Evolutionary conservation across 2,888 invertebrate species (phyloP), one percentile per base, ranked within the genome.

Genomic region (Eupithecia tripunctaria): DNA sequence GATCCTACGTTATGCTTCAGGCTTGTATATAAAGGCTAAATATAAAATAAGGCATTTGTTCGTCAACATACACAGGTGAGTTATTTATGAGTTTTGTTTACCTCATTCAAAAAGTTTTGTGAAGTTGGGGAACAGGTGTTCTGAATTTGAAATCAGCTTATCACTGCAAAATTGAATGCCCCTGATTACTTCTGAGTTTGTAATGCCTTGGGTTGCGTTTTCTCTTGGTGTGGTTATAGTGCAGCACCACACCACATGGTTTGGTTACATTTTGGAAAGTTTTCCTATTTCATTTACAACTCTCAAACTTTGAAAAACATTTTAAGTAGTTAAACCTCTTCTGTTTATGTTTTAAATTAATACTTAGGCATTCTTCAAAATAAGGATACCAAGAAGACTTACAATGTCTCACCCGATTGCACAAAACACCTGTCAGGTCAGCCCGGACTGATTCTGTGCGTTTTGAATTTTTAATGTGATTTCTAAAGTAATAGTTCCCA

Each of bases 241-340:
- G 56, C 59, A 76, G 32, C 41, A 75, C 79, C 80, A 74, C 41
- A 75, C 79, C 80, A 74, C 81, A 81, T 81, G 81, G 81, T 63
- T 73, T 75, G 64, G 21, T 64, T 41, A 36, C 6, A 41, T 36
- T 64, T 64, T 41, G 27, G 29, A 63, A 36, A 64, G 38, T 64
- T 64, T 38, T 64, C 38, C 64, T 64, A 21, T 14, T 64, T 5
- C 14, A 3, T 21, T 21, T 18, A 29, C 60, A 29, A 60, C 29
- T 60, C 27, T 6, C 14, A 51, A 60, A 60, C 15, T 29, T 60
- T 29, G 29, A 56, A 56, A 51, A 25, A 56, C 25, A 21, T 51
- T 21, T 12, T 12, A 2, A 21, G 21, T 21, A 1, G 2, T 12
- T 3, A 10, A 10, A 51, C 51, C n/a, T 8, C 18, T 12, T 51